Conservation (phyloP, 2,888 invertebrate species). For the Lasioglossum leucozonium region DNA sequence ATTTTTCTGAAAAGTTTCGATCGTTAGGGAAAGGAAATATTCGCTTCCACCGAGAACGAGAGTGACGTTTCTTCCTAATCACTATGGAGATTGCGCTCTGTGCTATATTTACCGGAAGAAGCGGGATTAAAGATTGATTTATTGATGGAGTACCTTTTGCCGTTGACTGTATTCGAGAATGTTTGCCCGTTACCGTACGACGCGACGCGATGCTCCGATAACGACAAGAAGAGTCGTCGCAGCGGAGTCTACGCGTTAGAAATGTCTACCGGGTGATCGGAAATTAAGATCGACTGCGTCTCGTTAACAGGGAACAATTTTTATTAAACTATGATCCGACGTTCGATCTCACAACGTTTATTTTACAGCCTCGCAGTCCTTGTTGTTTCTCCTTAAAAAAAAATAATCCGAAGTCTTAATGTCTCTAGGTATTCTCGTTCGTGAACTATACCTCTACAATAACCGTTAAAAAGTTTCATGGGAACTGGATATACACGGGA, state of each 20-base stretch:
- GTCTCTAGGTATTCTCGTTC: constrained; percentile 28
- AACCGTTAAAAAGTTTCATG: not conserved
- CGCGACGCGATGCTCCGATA: constrained; percentile 13
- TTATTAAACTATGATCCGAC: constrained; percentile 49
- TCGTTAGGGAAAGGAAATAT: not conserved
- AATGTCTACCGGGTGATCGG: constrained; percentile 25
- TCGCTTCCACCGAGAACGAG: no score
- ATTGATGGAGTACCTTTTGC: no score
- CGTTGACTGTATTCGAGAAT: not conserved
- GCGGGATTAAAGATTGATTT: not conserved
- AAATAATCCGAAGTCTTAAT: constrained; percentile 46
- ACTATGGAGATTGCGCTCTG: no score
- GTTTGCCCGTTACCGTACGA: not conserved
- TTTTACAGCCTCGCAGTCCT: constrained; percentile 32
- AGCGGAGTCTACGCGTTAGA: constrained; percentile 41
- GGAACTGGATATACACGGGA: constrained; percentile 12
- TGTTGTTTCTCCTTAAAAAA: constrained; percentile 24
- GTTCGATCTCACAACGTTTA: constrained; percentile 34
- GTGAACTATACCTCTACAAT: constrained; percentile 31
- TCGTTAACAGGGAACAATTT: constrained; percentile 53
- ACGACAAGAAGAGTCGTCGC: constrained; percentile 42
- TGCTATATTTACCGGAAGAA: not conserved
- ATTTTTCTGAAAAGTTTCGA: not conserved
- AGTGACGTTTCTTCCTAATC: no score
- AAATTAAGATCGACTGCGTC: constrained; percentile 4